Evolutionary conservation across 2,797 vertebrate genomes (phyloP).

Genomic region (Rousettus madagascariensis): DNA sequence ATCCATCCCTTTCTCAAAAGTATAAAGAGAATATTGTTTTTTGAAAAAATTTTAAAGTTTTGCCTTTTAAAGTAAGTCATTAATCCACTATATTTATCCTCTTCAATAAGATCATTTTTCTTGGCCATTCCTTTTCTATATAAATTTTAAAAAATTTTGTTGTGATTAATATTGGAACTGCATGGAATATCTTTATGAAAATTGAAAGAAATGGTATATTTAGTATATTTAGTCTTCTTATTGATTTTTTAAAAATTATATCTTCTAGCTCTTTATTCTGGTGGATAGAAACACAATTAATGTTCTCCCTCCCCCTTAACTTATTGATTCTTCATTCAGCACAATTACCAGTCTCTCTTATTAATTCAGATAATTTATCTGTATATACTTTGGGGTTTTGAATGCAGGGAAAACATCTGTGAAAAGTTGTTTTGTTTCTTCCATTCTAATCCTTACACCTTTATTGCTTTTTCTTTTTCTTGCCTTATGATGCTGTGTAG

Average conservation of each 20-base stretch:
- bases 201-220: background rate
- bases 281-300: background rate
- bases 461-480: background rate
- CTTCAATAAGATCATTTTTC: background rate
- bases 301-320: background rate
- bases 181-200: background rate
- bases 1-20: background rate
- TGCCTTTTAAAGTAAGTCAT: background rate
- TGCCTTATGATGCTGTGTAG: background rate
- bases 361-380: background rate
- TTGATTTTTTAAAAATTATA: background rate
- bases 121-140: background rate
- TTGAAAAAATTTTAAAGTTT: background rate
- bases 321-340: background rate
- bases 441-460: background rate
- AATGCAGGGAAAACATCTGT: background rate
- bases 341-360: background rate
- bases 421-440: background rate
- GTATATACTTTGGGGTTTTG: background rate
- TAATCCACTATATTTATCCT: background rate
- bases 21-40: background rate
- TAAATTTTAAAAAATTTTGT: background rate
- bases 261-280: background rate
- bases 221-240: background rate
- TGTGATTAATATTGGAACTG: background rate